Base-by-base conservation (phyloP, 2,113 vertebrate species). In the Tragelaphus scriptus region DNA sequence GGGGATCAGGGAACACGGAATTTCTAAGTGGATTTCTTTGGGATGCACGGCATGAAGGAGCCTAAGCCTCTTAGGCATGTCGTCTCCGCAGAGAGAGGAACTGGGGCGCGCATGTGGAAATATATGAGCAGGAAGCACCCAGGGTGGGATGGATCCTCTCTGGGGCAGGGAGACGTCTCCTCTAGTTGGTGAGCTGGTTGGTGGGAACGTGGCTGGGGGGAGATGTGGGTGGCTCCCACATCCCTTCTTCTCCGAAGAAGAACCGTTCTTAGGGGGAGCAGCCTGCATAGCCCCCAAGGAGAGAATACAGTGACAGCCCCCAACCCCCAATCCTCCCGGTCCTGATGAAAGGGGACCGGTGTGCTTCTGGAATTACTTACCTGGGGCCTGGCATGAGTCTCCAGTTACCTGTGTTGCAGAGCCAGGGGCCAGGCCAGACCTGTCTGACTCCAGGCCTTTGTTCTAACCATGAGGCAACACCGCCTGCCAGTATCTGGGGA, bases 21-120 rank as follows among this genome's bases (percentile, higher is more conserved):
- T 65, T 89, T 40, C 95, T 96, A 93, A 96, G 97, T 90, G 75
- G 21, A 85, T 56, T 97, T 97, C 40, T 90, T 97, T 71, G 40
- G 96, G 84, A 90, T 5, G 44, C 58, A 13, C 12, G 77, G 95
- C 86, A 53, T 0, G 8, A 97, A 98, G 77, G 55, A 44, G 36
- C 14, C 90, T 95, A 95, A 96, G 56, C 96, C 95, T 97, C 98
- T 97, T 95, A 97, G 97, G 95, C 15, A 2, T 89, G 68, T n/a
- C 9, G 9, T 92, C 94, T 92, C 91, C 2, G 0, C 81, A n/a
- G 86, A 84, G 77, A 92, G 84, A 8, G 5, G 47, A 96, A 90
- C 4, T 32, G 56, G 61, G 65, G 68, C 19, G 2, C 36, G 3
- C 15, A 1, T 12, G 3, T 13, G 77, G 89, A 19, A 75, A 94